Percentiles rank a stretch among this genome's conserved stretches.
These are phyloP conservation scores for Gorsachius goisagi DNA, from an alignment of 2,113 vertebrate genomes.

Conservation along the genomic window DNA sequence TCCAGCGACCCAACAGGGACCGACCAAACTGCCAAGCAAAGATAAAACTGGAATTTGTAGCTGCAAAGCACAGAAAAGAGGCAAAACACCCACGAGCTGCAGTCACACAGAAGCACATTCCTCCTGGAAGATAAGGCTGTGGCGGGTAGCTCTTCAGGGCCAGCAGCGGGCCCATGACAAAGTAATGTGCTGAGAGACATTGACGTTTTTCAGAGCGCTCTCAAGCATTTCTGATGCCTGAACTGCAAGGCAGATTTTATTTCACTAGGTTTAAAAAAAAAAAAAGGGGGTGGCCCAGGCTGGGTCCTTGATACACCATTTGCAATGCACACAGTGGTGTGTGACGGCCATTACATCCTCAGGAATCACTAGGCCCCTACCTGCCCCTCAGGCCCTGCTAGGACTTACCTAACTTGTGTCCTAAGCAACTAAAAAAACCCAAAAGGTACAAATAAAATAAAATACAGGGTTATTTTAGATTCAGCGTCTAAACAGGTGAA, in stretches of 20 bases:
- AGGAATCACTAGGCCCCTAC: not conserved
- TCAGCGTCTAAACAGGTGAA: not conserved
- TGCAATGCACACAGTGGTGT: fast-evolving
- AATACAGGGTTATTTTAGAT: not conserved
- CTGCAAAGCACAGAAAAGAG: not conserved
- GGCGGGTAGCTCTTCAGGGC: not conserved
- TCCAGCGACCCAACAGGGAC: not conserved
- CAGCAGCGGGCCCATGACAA: fast-evolving
- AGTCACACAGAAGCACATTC: not conserved
- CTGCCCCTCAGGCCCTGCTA: not conserved
- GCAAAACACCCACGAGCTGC: not conserved
- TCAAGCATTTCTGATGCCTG: not conserved
- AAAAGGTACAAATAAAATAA: not conserved
- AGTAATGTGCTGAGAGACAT: fast-evolving
- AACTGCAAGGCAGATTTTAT: not conserved
- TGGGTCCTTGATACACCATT: fast-evolving
- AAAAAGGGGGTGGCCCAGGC: too few species aligned
- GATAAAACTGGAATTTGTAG: conserved; percentile 19
- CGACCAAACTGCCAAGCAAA: not conserved
- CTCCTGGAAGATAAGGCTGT: not conserved
- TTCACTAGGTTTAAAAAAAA: not conserved
- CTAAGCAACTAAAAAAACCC: not conserved
- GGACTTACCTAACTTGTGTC: not conserved
- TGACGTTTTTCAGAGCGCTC: not conserved
- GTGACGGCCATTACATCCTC: not conserved